These are phyloP conservation scores for Cheilosia pagana DNA, from an alignment of 2,888 invertebrate species.

Conservation along the genomic window DNA sequence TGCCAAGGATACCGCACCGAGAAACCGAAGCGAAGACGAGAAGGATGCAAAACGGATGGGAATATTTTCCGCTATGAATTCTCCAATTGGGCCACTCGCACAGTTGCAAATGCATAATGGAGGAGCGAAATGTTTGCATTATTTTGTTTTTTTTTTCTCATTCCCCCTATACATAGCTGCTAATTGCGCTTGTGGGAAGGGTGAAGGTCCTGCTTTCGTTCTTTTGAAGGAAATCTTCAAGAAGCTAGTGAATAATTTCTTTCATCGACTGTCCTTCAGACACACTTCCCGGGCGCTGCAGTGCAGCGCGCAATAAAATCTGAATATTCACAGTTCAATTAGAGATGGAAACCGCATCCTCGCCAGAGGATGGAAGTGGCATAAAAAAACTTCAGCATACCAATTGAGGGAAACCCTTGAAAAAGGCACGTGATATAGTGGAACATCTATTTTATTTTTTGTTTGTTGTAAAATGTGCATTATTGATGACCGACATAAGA, in stretches of 20 bases:
- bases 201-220: constrained; percentile 4
- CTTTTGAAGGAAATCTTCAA: constrained; percentile 25
- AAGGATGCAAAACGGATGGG: constrained; percentile 28
- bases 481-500: neutral
- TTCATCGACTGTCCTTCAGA: constrained; percentile 19
- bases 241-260: constrained; percentile 47
- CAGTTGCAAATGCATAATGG: constrained; percentile 68
- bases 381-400: constrained; percentile 24
- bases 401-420: neutral
- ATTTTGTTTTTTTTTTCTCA: constrained; percentile 8
- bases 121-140: constrained; percentile 37
- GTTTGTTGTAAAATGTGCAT: neutral
- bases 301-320: neutral
- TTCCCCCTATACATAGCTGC: constrained; percentile 1
- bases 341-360: constrained; percentile 38
- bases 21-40: constrained; percentile 1
- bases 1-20: constrained; percentile 13
- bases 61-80: constrained; percentile 54
- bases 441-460: no score
- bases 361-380: constrained; percentile 18
- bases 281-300: neutral
- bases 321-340: constrained; percentile 68
- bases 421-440: constrained; percentile 4
- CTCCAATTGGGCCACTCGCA: constrained; percentile 65
- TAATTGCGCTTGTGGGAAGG: constrained; percentile 52